Evolutionary conservation across 2,113 vertebrate species (phyloP).

Genomic region (Amia ocellicauda): DNA sequence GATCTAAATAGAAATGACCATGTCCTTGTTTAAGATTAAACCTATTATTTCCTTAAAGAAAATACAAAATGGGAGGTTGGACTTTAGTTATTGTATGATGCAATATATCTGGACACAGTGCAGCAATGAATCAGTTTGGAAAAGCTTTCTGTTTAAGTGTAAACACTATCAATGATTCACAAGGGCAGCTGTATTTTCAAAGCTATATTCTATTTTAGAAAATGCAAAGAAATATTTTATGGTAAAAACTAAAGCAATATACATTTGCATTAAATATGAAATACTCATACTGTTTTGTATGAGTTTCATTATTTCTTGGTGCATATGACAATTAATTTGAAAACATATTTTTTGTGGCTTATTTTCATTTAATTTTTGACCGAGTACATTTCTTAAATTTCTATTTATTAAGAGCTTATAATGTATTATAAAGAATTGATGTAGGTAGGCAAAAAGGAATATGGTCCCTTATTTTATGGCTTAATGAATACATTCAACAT

Average conservation of each 20-base stretch:
- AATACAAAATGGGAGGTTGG: conserved; percentile 20
- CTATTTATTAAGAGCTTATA: too few species aligned
- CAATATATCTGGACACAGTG: conserved; percentile 22
- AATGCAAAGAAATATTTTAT: conserved; percentile 1
- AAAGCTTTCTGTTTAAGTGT: not conserved
- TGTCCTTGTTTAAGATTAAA: not conserved
- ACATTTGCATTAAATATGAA: not conserved
- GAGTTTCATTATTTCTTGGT: too few species aligned
- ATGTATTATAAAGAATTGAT: too few species aligned
- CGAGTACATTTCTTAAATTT: too few species aligned
- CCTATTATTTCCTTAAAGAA: conserved; percentile 7
- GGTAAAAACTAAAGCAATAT: too few species aligned
- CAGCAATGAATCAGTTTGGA: conserved; percentile 32
- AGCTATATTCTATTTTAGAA: conserved; percentile 15
- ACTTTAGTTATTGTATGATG: conserved; percentile 10
- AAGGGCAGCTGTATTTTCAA: conserved; percentile 20
- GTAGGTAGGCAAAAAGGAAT: too few species aligned
- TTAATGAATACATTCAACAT: too few species aligned
- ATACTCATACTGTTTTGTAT: too few species aligned
- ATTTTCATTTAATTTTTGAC: too few species aligned
- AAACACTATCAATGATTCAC: conserved; percentile 21
- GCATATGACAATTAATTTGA: too few species aligned
- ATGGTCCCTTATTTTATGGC: too few species aligned
- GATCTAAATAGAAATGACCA: not conserved
- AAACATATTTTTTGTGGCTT: too few species aligned